Percentiles rank a stretch among this genome's conserved stretches.
Evolutionary conservation across 2,888 invertebrate species (phyloP).

Genomic region (Balanococcus diminutus): DNA sequence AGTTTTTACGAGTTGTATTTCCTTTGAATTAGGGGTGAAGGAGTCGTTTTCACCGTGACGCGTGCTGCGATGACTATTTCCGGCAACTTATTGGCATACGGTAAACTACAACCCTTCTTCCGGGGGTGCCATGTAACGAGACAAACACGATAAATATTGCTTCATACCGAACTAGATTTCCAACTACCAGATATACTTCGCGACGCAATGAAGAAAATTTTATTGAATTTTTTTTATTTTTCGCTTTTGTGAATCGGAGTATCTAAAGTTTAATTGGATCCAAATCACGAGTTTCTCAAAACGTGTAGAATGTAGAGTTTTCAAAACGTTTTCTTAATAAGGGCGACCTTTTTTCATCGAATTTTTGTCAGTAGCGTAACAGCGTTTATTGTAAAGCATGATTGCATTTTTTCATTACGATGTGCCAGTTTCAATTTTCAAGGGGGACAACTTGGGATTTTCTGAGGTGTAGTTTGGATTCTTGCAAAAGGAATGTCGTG

Average conservation of each 20-base stretch:
- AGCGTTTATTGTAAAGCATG: too few species aligned
- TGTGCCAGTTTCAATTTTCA: too few species aligned
- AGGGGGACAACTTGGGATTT: too few species aligned
- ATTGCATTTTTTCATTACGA: too few species aligned
- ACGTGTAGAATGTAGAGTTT: too few species aligned
- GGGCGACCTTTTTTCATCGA: too few species aligned
- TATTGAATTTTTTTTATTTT: neutral
- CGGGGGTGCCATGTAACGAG: constrained; percentile 21
- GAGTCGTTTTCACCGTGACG: constrained; percentile 33
- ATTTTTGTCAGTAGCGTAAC: too few species aligned
- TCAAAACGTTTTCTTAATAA: too few species aligned
- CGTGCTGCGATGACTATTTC: constrained; percentile 19
- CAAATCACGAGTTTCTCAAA: too few species aligned
- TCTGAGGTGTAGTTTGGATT: too few species aligned
- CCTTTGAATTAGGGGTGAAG: neutral
- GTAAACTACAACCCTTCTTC: constrained; percentile 28
- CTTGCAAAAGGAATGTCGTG: too few species aligned
- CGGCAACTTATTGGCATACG: constrained; percentile 36
- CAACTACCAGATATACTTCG: neutral
- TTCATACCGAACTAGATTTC: neutral
- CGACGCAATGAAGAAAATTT: neutral
- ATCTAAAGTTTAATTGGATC: neutral
- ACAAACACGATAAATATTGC: constrained; percentile 20
- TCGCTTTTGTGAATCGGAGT: neutral
- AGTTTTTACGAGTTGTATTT: constrained; percentile 1